Base-by-base conservation (phyloP, 2,113 vertebrate genomes). In the Smithornis capensis region DNA sequence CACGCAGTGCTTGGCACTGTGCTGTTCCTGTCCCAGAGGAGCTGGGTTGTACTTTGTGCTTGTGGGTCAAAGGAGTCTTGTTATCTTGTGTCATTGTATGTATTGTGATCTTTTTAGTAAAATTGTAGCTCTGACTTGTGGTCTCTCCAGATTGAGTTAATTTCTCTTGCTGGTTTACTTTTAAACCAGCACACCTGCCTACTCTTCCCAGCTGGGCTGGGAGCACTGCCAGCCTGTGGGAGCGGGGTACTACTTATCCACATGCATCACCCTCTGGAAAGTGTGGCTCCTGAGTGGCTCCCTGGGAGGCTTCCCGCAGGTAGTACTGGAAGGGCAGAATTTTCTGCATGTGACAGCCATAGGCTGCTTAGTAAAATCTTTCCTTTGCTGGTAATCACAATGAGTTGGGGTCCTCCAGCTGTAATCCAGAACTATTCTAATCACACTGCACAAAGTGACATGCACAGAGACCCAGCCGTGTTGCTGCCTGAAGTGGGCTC, bases 381-480 rank as follows among this genome's bases (percentile, higher is more conserved):
- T 15, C 2, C n/a, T 65, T 90, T 65, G 21, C n/a, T 38, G 40
- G 71, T 23, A 49, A 42, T 45, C 18, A 35, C 24, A 60, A 9
- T 2, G 25, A 49, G 10, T n/a, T 2, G 7, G 16, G 37, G 16
- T 42, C 40, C 35, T 69, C 40, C 42, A 70, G 52, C 24, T 2
- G 28, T 64, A 25, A 16, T 29, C 50, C 29, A 55, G 44, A 74
- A 31, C 56, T 62, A 42, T 74, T 79, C 13, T 4, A 8, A 50
- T 60, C 40, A 42, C 1, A 4, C 22, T 18, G 17, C 42, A 28
- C 18, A 50, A 74, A 52, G 35, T 37, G 76, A 33, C 16, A 1
- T 2, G 1, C 14, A 18, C 0, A 4, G 44, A 68, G 16, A 14
- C 49, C 16, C 2, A 3, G 28, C 12, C 38, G 45, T 1, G 4